phyloP scores from a whole-genome alignment of 2,888 invertebrate genomes.

The Aromia moschata region DNA sequence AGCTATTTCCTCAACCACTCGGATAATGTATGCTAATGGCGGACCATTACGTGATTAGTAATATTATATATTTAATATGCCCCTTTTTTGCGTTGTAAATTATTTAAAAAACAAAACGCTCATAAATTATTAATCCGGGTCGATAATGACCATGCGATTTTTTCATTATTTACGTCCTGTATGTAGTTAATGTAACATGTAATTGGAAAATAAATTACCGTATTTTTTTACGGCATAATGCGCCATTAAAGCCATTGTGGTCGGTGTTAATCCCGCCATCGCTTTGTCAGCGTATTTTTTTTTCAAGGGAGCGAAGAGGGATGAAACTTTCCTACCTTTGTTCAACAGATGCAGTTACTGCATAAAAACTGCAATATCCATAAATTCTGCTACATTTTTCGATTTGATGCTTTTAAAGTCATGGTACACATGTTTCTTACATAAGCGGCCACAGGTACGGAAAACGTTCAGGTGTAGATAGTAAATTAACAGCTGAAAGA shows the following conservation, averaged over 20 bases:
- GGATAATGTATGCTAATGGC: constrained; percentile 37
- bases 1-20: constrained; percentile 33
- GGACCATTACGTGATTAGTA: constrained; percentile 33
- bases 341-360: too few species aligned
- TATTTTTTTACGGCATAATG: constrained; percentile 28
- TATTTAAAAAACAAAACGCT: constrained; percentile 22
- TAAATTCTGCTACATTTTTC: too few species aligned
- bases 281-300: constrained; percentile 4
- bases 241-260: constrained; percentile 16
- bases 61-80: constrained; percentile 30
- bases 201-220: constrained; percentile 35
- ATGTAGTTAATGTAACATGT: constrained; percentile 26
- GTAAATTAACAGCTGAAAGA: too few species aligned
- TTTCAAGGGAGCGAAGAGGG: too few species aligned
- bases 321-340: too few species aligned
- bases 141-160: constrained; percentile 27
- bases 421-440: too few species aligned
- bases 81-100: constrained; percentile 21
- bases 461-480: too few species aligned
- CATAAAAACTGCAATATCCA: too few species aligned
- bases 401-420: too few species aligned
- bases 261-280: constrained; percentile 9
- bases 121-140: constrained; percentile 27
- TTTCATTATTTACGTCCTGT: constrained; percentile 26
- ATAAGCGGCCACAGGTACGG: too few species aligned